phyloP scores from a whole-genome alignment of 2,888 invertebrate genomes.

The Endomychus coccineus region DNA sequence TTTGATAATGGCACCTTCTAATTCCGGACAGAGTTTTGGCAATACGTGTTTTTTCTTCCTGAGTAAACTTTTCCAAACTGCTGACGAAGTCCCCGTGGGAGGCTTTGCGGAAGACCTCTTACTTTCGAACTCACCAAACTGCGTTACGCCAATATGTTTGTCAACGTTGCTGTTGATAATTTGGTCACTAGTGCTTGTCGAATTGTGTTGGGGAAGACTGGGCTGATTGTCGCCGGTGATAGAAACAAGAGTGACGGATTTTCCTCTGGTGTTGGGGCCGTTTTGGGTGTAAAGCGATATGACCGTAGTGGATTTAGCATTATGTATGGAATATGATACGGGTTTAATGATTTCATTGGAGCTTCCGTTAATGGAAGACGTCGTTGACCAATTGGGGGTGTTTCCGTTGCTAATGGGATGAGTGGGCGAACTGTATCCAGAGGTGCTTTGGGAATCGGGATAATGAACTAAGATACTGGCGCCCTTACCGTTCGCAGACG shows the following conservation, averaged over 20 bases:
- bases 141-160: constrained; percentile 4
- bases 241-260: constrained; percentile 43
- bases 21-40: constrained; percentile 43
- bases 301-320: constrained; percentile 43
- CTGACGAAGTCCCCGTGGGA: constrained; percentile 17
- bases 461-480: constrained; percentile 39
- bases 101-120: constrained; percentile 12
- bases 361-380: constrained; percentile 42
- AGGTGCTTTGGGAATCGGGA: constrained; percentile 45
- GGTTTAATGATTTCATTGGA: constrained; percentile 34
- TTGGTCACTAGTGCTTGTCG: constrained; percentile 10
- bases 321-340: constrained; percentile 42
- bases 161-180: constrained; percentile 9
- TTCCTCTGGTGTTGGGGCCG: constrained; percentile 33
- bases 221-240: constrained; percentile 35
- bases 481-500: constrained; percentile 36
- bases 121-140: constrained; percentile 1
- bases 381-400: constrained; percentile 42
- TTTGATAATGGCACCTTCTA: constrained; percentile 46
- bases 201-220: constrained; percentile 5
- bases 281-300: constrained; percentile 40
- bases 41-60: constrained; percentile 36
- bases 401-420: constrained; percentile 31
- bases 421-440: constrained; percentile 47
- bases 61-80: constrained; percentile 39